Percentiles rank a stretch among this genome's conserved stretches.
Evolutionary conservation across 1,140 invertebrate genomes (phyloP).

Genomic region (Orchesella cincta): DNA sequence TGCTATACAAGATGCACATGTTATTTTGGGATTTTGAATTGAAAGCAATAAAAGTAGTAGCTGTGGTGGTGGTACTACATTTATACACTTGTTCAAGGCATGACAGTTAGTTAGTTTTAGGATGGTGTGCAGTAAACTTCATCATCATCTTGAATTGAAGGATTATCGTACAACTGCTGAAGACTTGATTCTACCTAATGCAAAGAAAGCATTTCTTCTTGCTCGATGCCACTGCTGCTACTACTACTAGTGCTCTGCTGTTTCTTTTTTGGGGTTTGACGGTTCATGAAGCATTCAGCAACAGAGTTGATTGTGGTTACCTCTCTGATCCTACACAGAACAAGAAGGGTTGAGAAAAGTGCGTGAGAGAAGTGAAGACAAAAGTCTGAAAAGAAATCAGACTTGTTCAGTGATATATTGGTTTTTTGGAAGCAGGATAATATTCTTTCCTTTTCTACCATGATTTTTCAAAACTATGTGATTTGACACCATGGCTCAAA

Average conservation of each 20-base stretch:
- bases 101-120: conserved; percentile 26
- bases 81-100: too few species aligned
- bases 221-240: background rate
- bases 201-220: conserved; percentile 21
- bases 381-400: too few species aligned
- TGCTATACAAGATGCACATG: too few species aligned
- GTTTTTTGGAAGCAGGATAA: too few species aligned
- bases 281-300: conserved; percentile 21
- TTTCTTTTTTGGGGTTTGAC: conserved; percentile 28
- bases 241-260: background rate
- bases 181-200: background rate
- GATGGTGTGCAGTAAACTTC: conserved; percentile 3
- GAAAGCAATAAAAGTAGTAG: too few species aligned
- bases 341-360: background rate
- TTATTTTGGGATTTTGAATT: too few species aligned
- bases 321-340: background rate
- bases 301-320: conserved; percentile 12
- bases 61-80: too few species aligned
- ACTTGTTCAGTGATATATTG: too few species aligned
- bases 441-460: too few species aligned
- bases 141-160: background rate
- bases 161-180: background rate
- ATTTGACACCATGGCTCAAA: too few species aligned
- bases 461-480: too few species aligned
- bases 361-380: conserved; percentile 1